Evolutionary conservation across 1,140 invertebrate genomes (phyloP), one percentile per base, ranked within the genome.

Genomic region (Drosophila jambulina): DNA sequence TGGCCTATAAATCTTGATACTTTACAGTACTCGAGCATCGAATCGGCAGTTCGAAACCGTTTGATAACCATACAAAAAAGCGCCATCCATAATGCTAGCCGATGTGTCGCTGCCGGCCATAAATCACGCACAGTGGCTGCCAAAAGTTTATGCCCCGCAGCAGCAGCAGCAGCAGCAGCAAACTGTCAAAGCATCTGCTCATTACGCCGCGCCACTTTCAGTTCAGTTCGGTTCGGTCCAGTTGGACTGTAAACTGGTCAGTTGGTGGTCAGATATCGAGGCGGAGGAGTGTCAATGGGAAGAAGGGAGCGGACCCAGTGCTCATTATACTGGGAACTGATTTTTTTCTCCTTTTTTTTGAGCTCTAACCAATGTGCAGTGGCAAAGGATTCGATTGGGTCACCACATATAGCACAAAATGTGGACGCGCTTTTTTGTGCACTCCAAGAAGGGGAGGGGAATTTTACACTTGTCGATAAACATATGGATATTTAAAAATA

Each of bases 151-250:
- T 86, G 76, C 80, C 84, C 75, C 80, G 74, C 80, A 75, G 80
- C 81, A 36, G 34, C 12, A 75, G 71, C 79, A 72, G 72, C 80
- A 74, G 80, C 81, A 76, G 80, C 81, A 76, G 80, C 71, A 80
- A 78, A 86, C 83, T 86, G 80, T 86, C 83, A 88, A 82, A 88
- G 84, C 83, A 88, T 88, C 83, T 83, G 84, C 83, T 86, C 83
- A 86, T 86, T 86, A 86, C 71, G 65, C 60, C 64, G 58, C 65
- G 42, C 60, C 43, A 32, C 56, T 56, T 40, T n/a, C 53, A 21
- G 38, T 49, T 29, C 25, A 21, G 46, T 45, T 19, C 42, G 4
- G 46, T 49, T 23, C 42, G 9, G 32, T 46, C 29, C 27, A 13
- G 46, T 53, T 48, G 69, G 54, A 60, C 60, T 75, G 74, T 29